Conservation (phyloP, 2,888 invertebrate genomes). For the Nomada ferruginata region DNA sequence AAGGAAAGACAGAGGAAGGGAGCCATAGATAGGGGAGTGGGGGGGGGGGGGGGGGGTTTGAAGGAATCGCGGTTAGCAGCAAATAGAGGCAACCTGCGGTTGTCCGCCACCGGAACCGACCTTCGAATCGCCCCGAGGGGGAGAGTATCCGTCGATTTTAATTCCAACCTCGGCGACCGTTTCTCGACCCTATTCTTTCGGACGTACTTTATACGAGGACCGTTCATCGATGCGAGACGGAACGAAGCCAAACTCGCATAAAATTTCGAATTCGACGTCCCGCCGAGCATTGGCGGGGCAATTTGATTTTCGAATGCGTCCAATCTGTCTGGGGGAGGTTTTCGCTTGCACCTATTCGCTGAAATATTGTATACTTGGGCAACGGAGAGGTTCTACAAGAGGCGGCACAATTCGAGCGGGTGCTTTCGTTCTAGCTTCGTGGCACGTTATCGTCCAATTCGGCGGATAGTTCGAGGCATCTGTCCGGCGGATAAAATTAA, state of each 20-base stretch:
- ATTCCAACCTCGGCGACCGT: slow-evolving; percentile 66
- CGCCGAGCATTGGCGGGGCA: slow-evolving; percentile 22
- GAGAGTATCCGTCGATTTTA: slow-evolving; percentile 46
- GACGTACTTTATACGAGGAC: slow-evolving; percentile 34
- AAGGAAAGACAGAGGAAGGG: not conserved
- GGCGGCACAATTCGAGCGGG: too few relatives aligned
- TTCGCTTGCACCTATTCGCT: not conserved
- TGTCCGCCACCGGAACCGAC: slow-evolving; percentile 10
- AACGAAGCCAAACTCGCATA: slow-evolving; percentile 31
- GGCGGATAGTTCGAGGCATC: slow-evolving; percentile 9
- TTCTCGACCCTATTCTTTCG: slow-evolving; percentile 60
- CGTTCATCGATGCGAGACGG: slow-evolving; percentile 52
- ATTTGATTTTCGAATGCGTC: not conserved
- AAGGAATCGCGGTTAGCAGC: slow-evolving; percentile 17
- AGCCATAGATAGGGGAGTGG: too few relatives aligned
- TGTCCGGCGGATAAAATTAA: slow-evolving; percentile 72
- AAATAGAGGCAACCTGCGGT: slow-evolving; percentile 45
- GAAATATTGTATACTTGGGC: too few relatives aligned
- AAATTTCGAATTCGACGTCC: slow-evolving; percentile 27
- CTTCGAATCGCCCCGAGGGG: slow-evolving; percentile 19
- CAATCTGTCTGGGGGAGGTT: not conserved
- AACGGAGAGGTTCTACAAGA: too few relatives aligned
- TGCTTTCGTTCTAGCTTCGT: too few relatives aligned
- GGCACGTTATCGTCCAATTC: too few relatives aligned
- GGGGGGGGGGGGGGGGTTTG: too few relatives aligned